phyloP scores from a whole-genome alignment of 2,888 invertebrate species.

The Eilema sororculum region DNA sequence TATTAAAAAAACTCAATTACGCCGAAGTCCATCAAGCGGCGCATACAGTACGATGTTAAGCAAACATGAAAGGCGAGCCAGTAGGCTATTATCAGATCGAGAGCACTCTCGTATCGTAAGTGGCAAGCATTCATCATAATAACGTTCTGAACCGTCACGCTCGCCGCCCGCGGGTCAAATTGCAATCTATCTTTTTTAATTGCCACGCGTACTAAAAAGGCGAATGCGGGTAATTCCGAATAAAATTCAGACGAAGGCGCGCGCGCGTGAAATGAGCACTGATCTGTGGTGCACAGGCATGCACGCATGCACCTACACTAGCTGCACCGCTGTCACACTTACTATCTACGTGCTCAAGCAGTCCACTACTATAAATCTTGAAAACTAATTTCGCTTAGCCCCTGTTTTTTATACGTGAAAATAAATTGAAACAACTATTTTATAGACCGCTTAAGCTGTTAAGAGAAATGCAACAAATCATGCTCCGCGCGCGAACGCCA shows the following conservation, averaged over 20 bases:
- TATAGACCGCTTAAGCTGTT: conserved; percentile 64
- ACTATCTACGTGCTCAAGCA: conserved; percentile 54
- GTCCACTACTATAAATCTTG: conserved; percentile 70
- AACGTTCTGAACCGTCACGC: conserved; percentile 81
- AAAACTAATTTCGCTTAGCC: conserved; percentile 75
- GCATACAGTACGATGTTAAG: conserved; percentile 68
- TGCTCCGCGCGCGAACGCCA: conserved; percentile 35
- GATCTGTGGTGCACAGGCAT: conserved; percentile 52
- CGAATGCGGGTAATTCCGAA: conserved; percentile 73
- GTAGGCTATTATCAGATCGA: conserved; percentile 77
- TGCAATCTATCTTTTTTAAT: conserved; percentile 86
- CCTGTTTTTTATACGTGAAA: conserved; percentile 72
- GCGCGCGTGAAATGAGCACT: conserved; percentile 78
- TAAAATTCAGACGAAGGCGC: conserved; percentile 73
- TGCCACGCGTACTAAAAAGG: conserved; percentile 78
- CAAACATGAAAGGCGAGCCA: conserved; percentile 75
- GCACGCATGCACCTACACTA: conserved; percentile 45
- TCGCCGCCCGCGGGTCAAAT: conserved; percentile 81
- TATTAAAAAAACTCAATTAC: conserved; percentile 73
- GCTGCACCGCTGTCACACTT: conserved; percentile 26
- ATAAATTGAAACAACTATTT: conserved; percentile 69
- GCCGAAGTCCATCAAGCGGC: conserved; percentile 69
- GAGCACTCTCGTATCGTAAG: conserved; percentile 72
- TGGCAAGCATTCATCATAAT: conserved; percentile 81
- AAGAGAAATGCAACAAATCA: conserved; percentile 69